A percentile compares a stretch with the other conserved stretches of the same genome.
Conservation (phyloP, 2,113 vertebrate genomes). For the Phaethornis superciliosus region DNA sequence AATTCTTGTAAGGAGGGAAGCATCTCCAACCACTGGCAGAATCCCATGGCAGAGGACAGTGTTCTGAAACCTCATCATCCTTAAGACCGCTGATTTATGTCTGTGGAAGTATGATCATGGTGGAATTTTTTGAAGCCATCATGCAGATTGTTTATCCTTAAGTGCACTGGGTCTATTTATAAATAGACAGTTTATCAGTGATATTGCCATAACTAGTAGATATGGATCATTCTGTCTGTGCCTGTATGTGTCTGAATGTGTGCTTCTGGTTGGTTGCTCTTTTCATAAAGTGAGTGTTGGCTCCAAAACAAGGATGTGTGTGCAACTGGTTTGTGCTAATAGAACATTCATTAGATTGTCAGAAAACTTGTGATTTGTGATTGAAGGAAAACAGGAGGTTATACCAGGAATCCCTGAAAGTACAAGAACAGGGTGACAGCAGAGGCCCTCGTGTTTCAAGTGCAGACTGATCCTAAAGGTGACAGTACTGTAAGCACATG, state of each 20-base stretch:
- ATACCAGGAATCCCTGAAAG: not conserved
- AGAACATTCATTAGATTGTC: not conserved
- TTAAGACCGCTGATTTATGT: not conserved
- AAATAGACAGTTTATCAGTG: not conserved
- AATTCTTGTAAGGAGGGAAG: not conserved
- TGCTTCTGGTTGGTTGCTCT: not conserved
- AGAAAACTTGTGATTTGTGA: not conserved
- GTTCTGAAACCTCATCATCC: not conserved
- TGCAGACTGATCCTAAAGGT: not conserved
- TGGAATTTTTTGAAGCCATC: not conserved
- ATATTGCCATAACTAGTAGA: not conserved
- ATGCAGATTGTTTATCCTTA: not conserved
- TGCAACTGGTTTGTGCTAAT: not conserved
- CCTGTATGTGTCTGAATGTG: not conserved
- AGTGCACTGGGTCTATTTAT: not conserved
- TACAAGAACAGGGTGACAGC: not conserved
- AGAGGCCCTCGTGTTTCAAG: not conserved
- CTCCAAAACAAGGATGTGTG: not conserved
- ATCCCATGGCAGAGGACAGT: not conserved
- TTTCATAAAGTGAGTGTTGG: not conserved
- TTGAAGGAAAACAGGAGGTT: not conserved
- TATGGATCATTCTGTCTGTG: not conserved
- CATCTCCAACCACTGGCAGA: not conserved
- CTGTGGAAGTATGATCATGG: not conserved
- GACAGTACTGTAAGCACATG: not conserved